Evolutionary conservation across 35 echinoderm and acorn worm genomes (phyloP).

Genomic region (Ophiothrix spiculata): DNA sequence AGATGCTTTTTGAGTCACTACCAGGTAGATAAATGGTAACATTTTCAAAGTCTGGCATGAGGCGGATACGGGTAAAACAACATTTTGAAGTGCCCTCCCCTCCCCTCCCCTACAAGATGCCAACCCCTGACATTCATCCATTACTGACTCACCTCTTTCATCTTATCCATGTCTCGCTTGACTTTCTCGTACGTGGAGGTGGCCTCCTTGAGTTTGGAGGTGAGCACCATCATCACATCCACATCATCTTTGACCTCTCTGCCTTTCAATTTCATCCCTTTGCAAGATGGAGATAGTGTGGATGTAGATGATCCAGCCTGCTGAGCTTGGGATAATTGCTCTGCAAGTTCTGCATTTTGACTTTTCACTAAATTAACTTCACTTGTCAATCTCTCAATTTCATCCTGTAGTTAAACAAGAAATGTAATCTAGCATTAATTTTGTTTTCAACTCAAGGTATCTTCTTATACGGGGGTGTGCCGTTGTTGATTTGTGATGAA

Average conservation of each 20-base stretch:
- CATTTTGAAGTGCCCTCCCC: no score
- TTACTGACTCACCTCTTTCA: conserved; percentile 57
- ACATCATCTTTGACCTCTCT: neutral
- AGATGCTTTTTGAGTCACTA: no score
- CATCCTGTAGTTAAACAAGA: no score
- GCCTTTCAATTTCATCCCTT: conserved; percentile 9
- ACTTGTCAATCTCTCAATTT: conserved; percentile 37
- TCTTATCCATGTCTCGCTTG: conserved; percentile 50
- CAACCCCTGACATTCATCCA: no score
- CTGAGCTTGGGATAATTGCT: neutral
- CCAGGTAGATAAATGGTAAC: no score
- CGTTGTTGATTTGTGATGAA: no score
- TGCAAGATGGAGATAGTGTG: conserved; percentile 5
- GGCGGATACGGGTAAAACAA: no score
- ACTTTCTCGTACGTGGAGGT: conserved; percentile 38
- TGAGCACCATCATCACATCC: conserved; percentile 32
- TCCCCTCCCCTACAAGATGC: no score
- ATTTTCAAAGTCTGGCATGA: no score
- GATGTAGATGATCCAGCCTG: neutral
- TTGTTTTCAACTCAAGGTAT: no score
- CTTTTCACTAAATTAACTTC: conserved; percentile 25
- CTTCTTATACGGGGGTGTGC: no score
- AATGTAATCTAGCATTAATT: no score
- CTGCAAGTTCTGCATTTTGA: conserved; percentile 6
- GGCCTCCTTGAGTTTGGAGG: conserved; percentile 46